A percentile compares a stretch with the other conserved stretches of the same genome.
These are phyloP conservation scores for Byasa hedistus DNA, from an alignment of 2,888 invertebrate species.

Conservation along the genomic window DNA sequence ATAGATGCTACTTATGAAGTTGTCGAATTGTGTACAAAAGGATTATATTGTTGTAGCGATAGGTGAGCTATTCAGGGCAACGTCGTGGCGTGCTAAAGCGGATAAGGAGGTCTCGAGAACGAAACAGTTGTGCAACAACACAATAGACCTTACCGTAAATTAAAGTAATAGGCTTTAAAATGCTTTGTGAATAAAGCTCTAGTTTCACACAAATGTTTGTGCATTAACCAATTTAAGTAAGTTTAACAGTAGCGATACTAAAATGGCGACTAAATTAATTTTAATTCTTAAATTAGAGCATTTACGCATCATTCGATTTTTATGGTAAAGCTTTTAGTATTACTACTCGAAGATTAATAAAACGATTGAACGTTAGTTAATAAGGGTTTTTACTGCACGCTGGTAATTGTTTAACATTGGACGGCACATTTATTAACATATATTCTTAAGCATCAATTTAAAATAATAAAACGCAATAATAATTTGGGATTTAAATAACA, in stretches of 20 bases:
- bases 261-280: background rate
- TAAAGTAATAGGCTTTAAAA: background rate
- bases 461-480: too few relatives aligned
- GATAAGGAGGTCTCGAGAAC: conserved; percentile 19
- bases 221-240: background rate
- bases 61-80: conserved; percentile 15
- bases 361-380: background rate
- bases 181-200: background rate
- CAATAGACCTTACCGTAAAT: conserved; percentile 6
- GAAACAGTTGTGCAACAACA: conserved; percentile 12
- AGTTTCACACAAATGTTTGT: background rate
- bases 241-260: background rate
- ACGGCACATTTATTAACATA: background rate
- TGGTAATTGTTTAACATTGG: background rate
- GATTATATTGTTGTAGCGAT: conserved; percentile 19
- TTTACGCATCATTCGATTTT: background rate
- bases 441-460: background rate
- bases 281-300: background rate
- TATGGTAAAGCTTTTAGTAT: background rate
- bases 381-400: background rate
- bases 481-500: too few relatives aligned
- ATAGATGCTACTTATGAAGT: conserved; percentile 10
- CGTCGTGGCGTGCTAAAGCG: conserved; percentile 18
- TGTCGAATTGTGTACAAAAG: conserved; percentile 12
- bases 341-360: background rate